Percentiles rank a stretch among this genome's conserved stretches.
Evolutionary conservation across 2,888 invertebrate genomes (phyloP).

Genomic region (Tholera decimalis): DNA sequence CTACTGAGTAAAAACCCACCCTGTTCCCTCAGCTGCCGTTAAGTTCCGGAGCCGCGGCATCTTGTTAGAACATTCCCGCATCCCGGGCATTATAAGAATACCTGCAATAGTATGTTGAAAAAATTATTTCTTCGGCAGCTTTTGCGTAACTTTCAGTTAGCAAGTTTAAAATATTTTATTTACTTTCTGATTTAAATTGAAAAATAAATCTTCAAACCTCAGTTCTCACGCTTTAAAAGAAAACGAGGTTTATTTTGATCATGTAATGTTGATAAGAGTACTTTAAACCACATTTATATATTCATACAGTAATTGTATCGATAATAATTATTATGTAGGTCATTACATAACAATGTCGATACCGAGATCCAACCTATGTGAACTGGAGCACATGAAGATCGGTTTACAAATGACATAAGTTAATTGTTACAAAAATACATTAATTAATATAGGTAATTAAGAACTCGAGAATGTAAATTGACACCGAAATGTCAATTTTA

Average conservation of each 20-base stretch:
- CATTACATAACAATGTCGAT: slow-evolving; percentile 55
- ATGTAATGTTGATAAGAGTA: slow-evolving; percentile 23
- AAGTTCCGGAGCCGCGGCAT: too few relatives aligned
- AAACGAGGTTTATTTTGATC: slow-evolving; percentile 1
- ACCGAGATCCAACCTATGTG: slow-evolving; percentile 34
- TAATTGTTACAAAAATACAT: slow-evolving; percentile 24
- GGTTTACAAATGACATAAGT: slow-evolving; percentile 26
- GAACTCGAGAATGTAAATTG: slow-evolving; percentile 10
- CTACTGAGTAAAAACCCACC: too few relatives aligned
- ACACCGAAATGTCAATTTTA: slow-evolving; percentile 5
- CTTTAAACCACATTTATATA: slow-evolving; percentile 13
- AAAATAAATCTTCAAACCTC: background rate
- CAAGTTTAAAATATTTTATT: background rate
- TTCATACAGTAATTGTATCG: slow-evolving; percentile 38
- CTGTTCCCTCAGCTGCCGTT: too few relatives aligned
- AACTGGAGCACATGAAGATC: slow-evolving; percentile 46
- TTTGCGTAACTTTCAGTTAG: background rate
- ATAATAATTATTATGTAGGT: slow-evolving; percentile 48
- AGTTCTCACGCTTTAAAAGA: slow-evolving; percentile 19
- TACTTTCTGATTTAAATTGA: slow-evolving; percentile 3
- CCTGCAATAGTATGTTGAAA: too few relatives aligned
- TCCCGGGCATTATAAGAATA: too few relatives aligned
- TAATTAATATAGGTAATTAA: slow-evolving; percentile 2
- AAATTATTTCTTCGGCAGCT: too few relatives aligned
- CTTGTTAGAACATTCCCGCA: too few relatives aligned